Base-by-base conservation (phyloP, 2,888 invertebrate genomes). In the Euzophera pinguis region DNA sequence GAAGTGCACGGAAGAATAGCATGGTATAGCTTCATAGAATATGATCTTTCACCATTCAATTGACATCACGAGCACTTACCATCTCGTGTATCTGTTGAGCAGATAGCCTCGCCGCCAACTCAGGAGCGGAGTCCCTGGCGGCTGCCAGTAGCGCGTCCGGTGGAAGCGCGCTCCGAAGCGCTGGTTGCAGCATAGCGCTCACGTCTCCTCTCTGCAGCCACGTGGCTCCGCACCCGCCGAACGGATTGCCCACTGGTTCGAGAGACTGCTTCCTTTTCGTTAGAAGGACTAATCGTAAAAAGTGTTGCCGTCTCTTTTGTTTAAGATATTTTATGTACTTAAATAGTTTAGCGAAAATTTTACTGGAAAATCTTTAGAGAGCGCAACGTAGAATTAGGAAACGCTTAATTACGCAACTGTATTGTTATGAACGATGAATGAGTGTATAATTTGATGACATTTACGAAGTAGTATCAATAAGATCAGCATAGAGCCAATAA, bases 91-190 rank as follows among this genome's bases (percentile, higher is more conserved):
- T 96, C 82, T 95, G 94, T 32, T 92, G 91, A 3, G 94, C 92
- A 14, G 93, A 91, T 63, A 96, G 88, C 64, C 93, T 91, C 50
- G 92, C 91, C 73, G 95, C 98, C 55, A 98, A 92, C 69, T 94
- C 94, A 72, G 94, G 94, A 43, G 98, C 98, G 58, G 95, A 94
- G 74, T 95, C 95, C 84, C 98, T 95, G 13, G 98, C 98, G 62
- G 95, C 93, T 53, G 95, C 95, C 91, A 98, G 97, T 63, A 98
- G 92, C 60, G 94, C 94, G 72, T 97, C 97, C 71, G 96, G 95
- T 59, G 91, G 87, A 54, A 92, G 83, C 57, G 86, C 91, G 74
- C 84, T 83, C 65, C 84, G 82, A 66, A 93, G 82, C 58, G 92
- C 91, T 58, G 92, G 91, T 60, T 89, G 90, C 65, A 93, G 73